A percentile compares a stretch with the other conserved stretches of the same genome.
phyloP scores from a whole-genome alignment of 2,888 invertebrate genomes.

The Camponotus fellah region DNA sequence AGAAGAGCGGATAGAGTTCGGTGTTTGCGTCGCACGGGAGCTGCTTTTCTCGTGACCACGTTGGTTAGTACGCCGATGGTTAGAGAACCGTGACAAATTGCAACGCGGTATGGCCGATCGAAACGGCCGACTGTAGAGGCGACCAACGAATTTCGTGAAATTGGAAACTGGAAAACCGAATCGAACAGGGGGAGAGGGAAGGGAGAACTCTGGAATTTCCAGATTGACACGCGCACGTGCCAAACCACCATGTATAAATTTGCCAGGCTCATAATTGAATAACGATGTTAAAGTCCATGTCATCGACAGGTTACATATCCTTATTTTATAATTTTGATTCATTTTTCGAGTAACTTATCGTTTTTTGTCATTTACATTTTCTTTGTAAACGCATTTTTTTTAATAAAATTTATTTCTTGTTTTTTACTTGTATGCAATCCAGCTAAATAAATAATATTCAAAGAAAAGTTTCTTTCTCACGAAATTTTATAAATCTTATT shows the following conservation, averaged over 20 bases:
- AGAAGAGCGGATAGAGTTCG: conserved; percentile 29
- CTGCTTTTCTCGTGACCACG: conserved; percentile 54
- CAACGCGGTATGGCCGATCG: conserved; percentile 39
- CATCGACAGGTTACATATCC: background rate
- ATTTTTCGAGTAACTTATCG: background rate
- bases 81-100: conserved; percentile 68
- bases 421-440: background rate
- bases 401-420: background rate
- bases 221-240: conserved; percentile 56
- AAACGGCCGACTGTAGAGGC: conserved; percentile 45
- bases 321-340: conserved; percentile 32
- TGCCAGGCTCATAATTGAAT: conserved; percentile 47
- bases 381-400: background rate
- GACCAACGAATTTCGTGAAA: conserved; percentile 57
- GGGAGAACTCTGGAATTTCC: conserved; percentile 38
- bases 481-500: background rate
- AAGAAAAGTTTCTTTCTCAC: background rate
- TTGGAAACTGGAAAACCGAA: conserved; percentile 54
- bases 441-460: background rate
- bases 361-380: background rate
- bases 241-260: conserved; percentile 47
- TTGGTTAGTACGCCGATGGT: conserved; percentile 71
- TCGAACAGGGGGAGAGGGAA: conserved; percentile 15
- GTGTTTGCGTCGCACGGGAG: conserved; percentile 28
- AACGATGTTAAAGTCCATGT: conserved; percentile 42